These are phyloP conservation scores for Bos indicus DNA, from an alignment of 2,113 vertebrate genomes.

Conservation along the genomic window DNA sequence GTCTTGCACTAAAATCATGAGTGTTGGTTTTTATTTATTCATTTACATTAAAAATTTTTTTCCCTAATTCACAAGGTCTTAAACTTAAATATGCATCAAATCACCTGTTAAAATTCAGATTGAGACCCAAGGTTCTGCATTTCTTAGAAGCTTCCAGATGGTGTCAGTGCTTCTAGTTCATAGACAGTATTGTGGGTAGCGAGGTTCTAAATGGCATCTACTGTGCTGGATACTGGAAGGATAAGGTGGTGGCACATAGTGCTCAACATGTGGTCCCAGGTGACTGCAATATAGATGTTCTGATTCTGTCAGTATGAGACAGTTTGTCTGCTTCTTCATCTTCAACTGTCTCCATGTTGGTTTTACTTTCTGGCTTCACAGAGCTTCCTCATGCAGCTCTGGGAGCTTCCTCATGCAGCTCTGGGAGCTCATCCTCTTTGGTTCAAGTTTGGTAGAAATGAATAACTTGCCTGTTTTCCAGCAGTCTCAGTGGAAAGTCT, in stretches of 20 bases:
- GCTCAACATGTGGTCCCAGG: no score
- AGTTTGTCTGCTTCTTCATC: not conserved
- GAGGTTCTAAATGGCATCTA: not conserved
- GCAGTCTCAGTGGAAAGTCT: not conserved
- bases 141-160: not conserved
- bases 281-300: not conserved
- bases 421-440: not conserved
- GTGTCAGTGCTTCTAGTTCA: not conserved
- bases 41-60: not conserved
- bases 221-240: not conserved
- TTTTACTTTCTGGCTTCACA: not conserved
- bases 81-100: not conserved
- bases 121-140: not conserved
- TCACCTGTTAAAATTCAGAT: not conserved
- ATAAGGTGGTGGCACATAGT: accelerated
- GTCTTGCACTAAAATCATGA: not conserved
- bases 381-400: not conserved
- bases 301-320: accelerated
- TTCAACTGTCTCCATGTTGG: not conserved
- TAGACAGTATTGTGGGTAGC: not conserved
- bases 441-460: not conserved
- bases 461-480: not conserved
- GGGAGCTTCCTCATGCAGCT: not conserved
- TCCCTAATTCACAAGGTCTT: not conserved
- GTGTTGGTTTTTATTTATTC: not conserved